Evolutionary conservation across 2,888 invertebrate genomes (phyloP), one percentile per base, ranked within the genome.

Genomic region (Cactoblastis cactorum): DNA sequence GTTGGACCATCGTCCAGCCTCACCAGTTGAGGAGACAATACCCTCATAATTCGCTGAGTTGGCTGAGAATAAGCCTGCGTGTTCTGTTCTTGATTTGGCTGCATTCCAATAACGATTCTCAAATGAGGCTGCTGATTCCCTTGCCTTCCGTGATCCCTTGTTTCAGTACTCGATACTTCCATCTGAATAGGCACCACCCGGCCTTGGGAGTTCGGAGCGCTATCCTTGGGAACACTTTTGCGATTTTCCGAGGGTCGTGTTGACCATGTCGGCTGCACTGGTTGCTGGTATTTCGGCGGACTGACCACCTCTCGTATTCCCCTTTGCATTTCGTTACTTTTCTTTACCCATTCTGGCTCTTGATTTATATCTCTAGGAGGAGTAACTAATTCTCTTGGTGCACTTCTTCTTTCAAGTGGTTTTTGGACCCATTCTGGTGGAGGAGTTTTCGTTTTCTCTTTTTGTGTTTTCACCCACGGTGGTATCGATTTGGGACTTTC

Each of bases 151-250:
- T 78, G 70, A 55, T 83, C 76, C 55, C 74, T 75, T 0, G 78
- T 67, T 22, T 89, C 86, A 11, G 78, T 77, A 49, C 72, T 78
- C 0, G 81, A 74, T 0, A 83, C 91, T 70, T 94, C 94, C 69
- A 94, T 89, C 68, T 93, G 92, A 53, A 95, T 91, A 0, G 94
- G 94, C 63, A 94, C 92, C 46, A 94, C 84, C 56, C 92, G 77
- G 45, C 91, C 86, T 19, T 71, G 69, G 53, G 75, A 71, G 48
- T 59, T 71, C 1, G 77, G 71, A 9, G 57, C 68, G 39, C 62
- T 76, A 38, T 89, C 88, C 57, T 80, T 74, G 5, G 90, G 83
- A 57, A 90, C 62, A 59, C 88, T 87, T 57, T 80, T 86, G 19
- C 89, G 75, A 53, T 88, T 90, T 41, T 88, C 88, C 28, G 87